Conservation (phyloP, 1,140 invertebrate genomes). For the Xylocopa sonorina region DNA sequence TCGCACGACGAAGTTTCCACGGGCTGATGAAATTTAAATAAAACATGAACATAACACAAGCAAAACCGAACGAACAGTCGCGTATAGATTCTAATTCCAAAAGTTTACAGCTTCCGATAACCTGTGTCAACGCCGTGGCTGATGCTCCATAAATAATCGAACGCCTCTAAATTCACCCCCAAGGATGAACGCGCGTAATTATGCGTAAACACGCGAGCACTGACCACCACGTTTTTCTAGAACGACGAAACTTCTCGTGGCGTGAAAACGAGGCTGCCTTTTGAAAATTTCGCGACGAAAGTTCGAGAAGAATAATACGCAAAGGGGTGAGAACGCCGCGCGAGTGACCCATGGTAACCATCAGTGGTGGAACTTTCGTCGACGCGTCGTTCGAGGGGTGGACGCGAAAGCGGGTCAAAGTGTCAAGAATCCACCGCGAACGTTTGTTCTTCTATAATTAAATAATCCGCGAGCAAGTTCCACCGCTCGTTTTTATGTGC, state of each 20-base stretch:
- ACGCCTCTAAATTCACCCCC: background rate
- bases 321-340: background rate
- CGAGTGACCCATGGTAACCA: background rate
- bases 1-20: too few relatives aligned
- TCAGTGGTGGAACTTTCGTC: background rate
- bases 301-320: background rate
- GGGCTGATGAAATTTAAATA: conserved; percentile 15
- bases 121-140: background rate
- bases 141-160: conserved; percentile 22
- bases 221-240: background rate
- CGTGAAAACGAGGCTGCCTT: background rate
- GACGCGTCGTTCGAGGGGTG: too few relatives aligned
- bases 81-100: background rate
- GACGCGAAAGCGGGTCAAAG: background rate
- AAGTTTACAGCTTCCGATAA: background rate
- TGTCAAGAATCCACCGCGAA: background rate
- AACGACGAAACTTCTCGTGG: background rate
- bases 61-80: background rate
- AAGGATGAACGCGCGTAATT: background rate
- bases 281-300: background rate
- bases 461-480: background rate
- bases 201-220: background rate
- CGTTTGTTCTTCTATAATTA: background rate
- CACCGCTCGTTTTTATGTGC: background rate
- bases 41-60: background rate